phyloP scores from a whole-genome alignment of 2,113 vertebrate genomes.

The Lichenostomus cassidix region DNA sequence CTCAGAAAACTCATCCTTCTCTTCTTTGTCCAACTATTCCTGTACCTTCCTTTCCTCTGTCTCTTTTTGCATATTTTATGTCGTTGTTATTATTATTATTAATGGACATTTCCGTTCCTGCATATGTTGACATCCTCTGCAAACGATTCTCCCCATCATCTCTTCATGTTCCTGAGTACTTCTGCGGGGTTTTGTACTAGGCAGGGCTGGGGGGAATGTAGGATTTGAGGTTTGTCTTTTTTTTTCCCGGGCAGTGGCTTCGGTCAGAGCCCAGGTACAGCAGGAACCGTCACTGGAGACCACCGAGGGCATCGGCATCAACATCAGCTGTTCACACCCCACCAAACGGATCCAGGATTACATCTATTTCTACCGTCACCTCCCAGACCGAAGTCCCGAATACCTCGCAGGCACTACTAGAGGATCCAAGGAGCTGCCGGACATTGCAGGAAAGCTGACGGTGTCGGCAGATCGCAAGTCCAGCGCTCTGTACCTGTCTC shows the following conservation, averaged over 20 bases:
- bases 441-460: rapidly evolving
- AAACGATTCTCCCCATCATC: neutral
- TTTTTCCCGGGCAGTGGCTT: rapidly evolving
- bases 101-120: no score
- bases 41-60: no score
- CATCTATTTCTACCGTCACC: rapidly evolving
- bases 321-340: neutral
- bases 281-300: rapidly evolving
- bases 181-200: neutral
- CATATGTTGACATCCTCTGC: no score
- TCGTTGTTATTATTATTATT: neutral
- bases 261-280: rapidly evolving
- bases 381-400: rapidly evolving
- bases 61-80: neutral
- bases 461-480: neutral
- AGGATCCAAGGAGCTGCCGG: rapidly evolving
- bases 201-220: neutral
- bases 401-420: rapidly evolving
- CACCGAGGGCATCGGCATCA: rapidly evolving
- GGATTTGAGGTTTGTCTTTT: no score
- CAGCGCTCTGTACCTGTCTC: no score
- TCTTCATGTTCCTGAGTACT: neutral
- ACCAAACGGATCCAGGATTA: rapidly evolving
- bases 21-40: neutral
- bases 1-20: neutral